Base-by-base conservation (phyloP, 2,113 vertebrate genomes). In the Baryphthengus martii region DNA sequence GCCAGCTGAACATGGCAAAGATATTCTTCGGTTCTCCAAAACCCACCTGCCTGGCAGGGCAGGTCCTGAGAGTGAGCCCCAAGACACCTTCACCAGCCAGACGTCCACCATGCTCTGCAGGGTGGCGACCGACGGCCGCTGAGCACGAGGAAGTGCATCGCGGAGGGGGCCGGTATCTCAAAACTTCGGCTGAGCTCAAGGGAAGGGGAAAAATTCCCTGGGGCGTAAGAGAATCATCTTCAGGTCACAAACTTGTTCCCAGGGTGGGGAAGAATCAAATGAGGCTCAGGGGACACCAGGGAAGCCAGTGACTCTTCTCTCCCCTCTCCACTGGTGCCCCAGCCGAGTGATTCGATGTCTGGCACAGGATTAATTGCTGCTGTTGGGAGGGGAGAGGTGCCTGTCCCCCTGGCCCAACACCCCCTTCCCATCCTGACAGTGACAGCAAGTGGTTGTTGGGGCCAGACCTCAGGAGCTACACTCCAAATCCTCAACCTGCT, bases 341-440 rank as follows among this genome's bases (percentile, higher is more conserved):
- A 2, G 2, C 81, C 70, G 80, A n/a, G 65, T 37, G 71, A 67
- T 95, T 72, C 45, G 76, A 47, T 79, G 90, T 35, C 83, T 72
- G 75, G 68, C 62, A 56, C 5, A 49, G 70, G 61, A 87, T 74
- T 70, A 81, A 94, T 28, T 59, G 87, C 79, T 85, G 78, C 71
- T 88, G 12, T n/a, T 25, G 3, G 1, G 21, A 33, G 17, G 50
- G 45, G 52, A 85, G 82, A 66, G 92, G 74, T 37, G 78, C 13
- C 59, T 39, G 65, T n/a, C 20, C 88, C 73, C n/a, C 83, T 67
- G 1, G 12, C 90, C 8, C 0, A 68, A 45, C 52, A 62, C 70
- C 9, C 39, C 52, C 1, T 55, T 82, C 42, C 70, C n/a, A 13
- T 28, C 77, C 26, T 4, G 1, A 13, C 63, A 66, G 1, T 45